These are phyloP conservation scores for Nephrotoma guestfalica DNA, from an alignment of 2,888 invertebrate species.

Conservation along the genomic window DNA sequence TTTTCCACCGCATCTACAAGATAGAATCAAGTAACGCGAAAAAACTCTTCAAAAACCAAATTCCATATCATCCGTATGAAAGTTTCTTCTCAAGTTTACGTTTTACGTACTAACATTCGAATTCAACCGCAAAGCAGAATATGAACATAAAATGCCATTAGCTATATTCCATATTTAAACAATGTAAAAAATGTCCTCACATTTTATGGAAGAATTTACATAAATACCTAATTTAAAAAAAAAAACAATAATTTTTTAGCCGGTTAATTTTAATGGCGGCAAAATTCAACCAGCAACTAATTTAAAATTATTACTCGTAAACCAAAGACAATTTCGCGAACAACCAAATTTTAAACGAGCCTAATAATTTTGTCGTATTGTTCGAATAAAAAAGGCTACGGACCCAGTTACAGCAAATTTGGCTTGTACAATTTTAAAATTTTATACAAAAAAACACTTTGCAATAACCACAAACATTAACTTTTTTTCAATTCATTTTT, in stretches of 20 bases:
- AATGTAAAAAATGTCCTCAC: background rate
- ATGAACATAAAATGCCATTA: background rate
- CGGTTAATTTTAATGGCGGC: no score
- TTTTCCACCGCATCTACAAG: no score
- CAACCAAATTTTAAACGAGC: background rate
- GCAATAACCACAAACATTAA: background rate
- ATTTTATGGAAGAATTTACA: background rate
- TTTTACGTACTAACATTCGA: no score
- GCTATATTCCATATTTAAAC: background rate
- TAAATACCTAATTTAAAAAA: background rate
- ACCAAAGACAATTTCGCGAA: background rate
- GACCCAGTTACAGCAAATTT: background rate
- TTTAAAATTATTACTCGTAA: no score
- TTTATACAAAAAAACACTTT: background rate
- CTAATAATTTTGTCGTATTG: no score
- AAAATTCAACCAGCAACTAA: no score
- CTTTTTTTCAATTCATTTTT: background rate
- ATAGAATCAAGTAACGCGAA: no score
- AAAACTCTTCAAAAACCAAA: no score
- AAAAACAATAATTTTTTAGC: background rate
- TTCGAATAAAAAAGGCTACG: background rate
- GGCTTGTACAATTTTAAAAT: background rate
- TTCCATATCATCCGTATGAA: no score
- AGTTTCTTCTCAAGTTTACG: no score
- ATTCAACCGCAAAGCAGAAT: background rate